Base-by-base conservation (phyloP, 2,113 vertebrate genomes). In the Nothocercus julius region DNA sequence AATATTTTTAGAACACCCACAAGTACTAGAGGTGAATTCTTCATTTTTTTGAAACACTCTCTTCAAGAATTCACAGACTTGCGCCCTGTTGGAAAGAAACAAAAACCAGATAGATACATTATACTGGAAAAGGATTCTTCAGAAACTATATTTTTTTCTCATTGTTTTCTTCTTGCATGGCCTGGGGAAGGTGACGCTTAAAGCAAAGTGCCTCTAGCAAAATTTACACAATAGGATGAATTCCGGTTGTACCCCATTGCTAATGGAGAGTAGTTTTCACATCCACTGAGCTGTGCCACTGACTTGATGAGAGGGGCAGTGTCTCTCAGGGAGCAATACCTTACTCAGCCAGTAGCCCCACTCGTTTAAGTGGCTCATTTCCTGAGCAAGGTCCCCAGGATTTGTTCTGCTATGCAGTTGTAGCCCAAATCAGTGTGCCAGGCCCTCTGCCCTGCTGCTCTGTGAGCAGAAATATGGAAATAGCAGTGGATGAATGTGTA, bases 51-150 rank as follows among this genome's bases (percentile, higher is more conserved):
- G 53, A 82, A 53, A 11, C 2, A 25, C 11, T 68, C 64, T 72
- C 86, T 93, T 95, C 87, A 89, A 13, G 36, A 64, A 2, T 62
- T 93, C 32, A 18, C 3, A 7, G 42, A 10, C 17, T 6, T 96
- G 54, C 8, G 90, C 30, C 96, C 96, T 97, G 91, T 85, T 70
- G 51, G 63, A 93, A 73, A 87, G 38, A 93, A 93, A 6, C 9
- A 85, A 5, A 93, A 79, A 82, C 53, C 4, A 38, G n/a, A 7
- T 30, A 74, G n/a, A 7, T 30, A 74, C 28, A 42, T 24, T 22
- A 4, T 64, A 8, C 6, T 76, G 59, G 77, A 85, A 76, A 82
- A 2, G 36, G 62, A 36, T 28, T 79, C 40, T 24, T 45, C 11
- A 89, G 44, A n/a, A 76, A 5, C 13, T 61, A 0, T 38, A 7